Percentiles rank a stretch among this genome's conserved stretches.
These are phyloP conservation scores for Thermophis baileyi DNA, from an alignment of 2,113 vertebrate species.

Conservation along the genomic window DNA sequence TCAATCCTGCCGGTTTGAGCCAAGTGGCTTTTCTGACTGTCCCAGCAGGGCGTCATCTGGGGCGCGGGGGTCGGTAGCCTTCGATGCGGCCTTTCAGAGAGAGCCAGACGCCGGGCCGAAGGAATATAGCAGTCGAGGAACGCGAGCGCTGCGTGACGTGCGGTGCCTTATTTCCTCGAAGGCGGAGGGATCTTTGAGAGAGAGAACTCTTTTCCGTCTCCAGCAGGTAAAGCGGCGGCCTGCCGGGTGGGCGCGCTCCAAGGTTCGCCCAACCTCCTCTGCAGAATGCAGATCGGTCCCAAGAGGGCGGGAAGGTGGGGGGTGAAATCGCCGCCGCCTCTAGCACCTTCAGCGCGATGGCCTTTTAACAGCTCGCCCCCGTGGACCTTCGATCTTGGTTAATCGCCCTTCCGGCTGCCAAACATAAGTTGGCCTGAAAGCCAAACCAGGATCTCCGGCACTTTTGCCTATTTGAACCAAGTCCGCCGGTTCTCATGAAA, in stretches of 20 bases:
- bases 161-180: background rate
- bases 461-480: background rate
- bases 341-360: background rate
- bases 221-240: background rate
- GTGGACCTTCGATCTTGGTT: background rate
- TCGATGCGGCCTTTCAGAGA: background rate
- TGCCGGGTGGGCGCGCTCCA: background rate
- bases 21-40: background rate
- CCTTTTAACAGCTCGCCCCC: background rate
- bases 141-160: background rate
- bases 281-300: background rate
- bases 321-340: background rate
- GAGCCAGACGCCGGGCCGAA: background rate
- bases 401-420: background rate
- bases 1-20: background rate
- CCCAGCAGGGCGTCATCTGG: background rate
- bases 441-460: background rate
- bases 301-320: background rate
- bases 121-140: background rate
- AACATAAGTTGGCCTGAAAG: background rate
- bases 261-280: background rate
- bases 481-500: background rate
- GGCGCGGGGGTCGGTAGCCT: background rate
- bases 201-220: background rate
- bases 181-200: background rate